phyloP scores from a whole-genome alignment of 2,888 invertebrate genomes.

The Phytoseiulus persimilis region DNA sequence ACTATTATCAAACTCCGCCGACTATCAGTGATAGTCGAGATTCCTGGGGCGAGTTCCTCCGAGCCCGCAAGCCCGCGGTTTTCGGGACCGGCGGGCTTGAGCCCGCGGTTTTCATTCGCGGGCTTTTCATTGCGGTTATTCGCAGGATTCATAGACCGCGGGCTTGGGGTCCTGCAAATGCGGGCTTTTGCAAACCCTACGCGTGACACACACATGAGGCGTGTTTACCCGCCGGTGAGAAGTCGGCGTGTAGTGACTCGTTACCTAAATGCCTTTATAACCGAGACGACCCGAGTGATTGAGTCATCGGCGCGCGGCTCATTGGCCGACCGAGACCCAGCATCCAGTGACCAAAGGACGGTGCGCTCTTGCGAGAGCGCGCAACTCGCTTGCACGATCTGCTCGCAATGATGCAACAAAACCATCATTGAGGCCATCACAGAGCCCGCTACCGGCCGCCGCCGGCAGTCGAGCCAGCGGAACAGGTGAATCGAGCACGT shows the following conservation, averaged over 20 bases:
- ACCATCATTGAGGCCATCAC: neutral
- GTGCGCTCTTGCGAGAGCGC: neutral
- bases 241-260: neutral
- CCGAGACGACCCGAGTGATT: neutral
- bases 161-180: no score
- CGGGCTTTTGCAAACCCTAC: neutral
- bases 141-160: no score
- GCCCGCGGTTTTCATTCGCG: no score
- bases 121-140: no score
- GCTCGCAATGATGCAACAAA: neutral
- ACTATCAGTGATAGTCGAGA: no score
- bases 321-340: neutral
- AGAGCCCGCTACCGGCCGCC: neutral
- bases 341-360: neutral
- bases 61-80: no score
- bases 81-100: no score
- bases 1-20: no score
- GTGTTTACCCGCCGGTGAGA: neutral
- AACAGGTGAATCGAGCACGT: neutral
- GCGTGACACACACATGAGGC: neutral
- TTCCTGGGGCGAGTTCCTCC: no score
- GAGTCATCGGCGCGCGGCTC: neutral
- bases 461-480: neutral
- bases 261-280: neutral
- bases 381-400: neutral